These are phyloP conservation scores for Adelges cooleyi DNA, from an alignment of 1,140 invertebrate genomes.

Conservation along the genomic window DNA sequence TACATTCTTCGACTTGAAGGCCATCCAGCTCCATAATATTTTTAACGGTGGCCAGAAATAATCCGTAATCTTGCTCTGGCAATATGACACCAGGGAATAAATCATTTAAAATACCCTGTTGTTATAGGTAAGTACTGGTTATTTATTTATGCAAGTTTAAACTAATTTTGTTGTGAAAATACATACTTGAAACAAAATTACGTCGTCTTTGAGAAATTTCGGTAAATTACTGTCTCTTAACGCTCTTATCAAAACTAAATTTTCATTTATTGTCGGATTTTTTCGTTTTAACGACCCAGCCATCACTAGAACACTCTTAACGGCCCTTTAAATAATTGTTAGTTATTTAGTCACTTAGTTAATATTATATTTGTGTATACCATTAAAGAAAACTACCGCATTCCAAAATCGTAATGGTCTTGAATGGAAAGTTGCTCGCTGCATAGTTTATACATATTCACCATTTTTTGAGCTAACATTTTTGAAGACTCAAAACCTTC, in stretches of 20 bases:
- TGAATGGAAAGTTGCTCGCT: conserved; percentile 85
- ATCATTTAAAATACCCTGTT: conserved; percentile 73
- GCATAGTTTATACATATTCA: conserved; percentile 82
- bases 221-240: conserved; percentile 84
- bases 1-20: conserved; percentile 49
- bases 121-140: no score
- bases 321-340: conserved; percentile 37
- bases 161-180: not conserved
- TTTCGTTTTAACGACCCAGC: conserved; percentile 76
- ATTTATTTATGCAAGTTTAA: not conserved
- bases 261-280: conserved; percentile 67
- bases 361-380: no score
- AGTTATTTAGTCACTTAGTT: no score
- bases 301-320: conserved; percentile 63
- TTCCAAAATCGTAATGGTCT: conserved; percentile 88
- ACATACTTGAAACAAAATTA: conserved; percentile 54
- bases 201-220: conserved; percentile 79
- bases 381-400: conserved; percentile 41
- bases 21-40: conserved; percentile 43
- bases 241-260: conserved; percentile 66
- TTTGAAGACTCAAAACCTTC: conserved; percentile 84
- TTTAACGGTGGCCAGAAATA: conserved; percentile 46
- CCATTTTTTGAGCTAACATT: conserved; percentile 74
- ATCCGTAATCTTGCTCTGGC: conserved; percentile 64
- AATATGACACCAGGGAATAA: conserved; percentile 74